Conservation (phyloP, 1,140 invertebrate species). For the Papilio helenus region DNA sequence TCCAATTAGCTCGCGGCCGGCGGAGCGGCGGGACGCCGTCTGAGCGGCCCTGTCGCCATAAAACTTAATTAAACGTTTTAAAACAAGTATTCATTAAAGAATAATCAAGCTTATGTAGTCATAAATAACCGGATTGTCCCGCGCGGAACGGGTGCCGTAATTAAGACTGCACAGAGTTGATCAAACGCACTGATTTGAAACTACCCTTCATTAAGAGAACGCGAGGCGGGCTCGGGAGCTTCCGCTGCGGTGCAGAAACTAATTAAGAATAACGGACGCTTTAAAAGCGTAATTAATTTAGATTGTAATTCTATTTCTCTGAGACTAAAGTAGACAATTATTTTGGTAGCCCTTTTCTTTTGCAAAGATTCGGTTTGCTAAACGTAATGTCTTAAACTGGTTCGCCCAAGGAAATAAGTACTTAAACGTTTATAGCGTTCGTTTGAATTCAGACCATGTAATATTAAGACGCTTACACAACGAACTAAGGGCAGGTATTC, state of each 20-base stretch:
- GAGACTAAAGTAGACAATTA: constrained; percentile 82
- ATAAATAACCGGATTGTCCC: constrained; percentile 84
- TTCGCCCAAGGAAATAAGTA: constrained; percentile 59
- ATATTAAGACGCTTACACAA: constrained; percentile 24
- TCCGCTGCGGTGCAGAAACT: constrained; percentile 83
- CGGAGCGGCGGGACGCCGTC: constrained; percentile 80
- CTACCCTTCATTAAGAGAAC: constrained; percentile 82
- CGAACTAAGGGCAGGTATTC: constrained; percentile 36
- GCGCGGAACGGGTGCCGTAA: constrained; percentile 81
- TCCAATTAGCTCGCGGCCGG: constrained; percentile 82
- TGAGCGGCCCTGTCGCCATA: constrained; percentile 82
- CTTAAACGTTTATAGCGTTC: constrained; percentile 20
- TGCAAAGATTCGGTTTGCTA: constrained; percentile 77
- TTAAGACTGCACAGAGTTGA: constrained; percentile 83
- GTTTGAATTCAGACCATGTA: constrained; percentile 22
- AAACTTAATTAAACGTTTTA: constrained; percentile 85
- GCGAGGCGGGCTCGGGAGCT: constrained; percentile 75
- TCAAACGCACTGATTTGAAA: constrained; percentile 83
- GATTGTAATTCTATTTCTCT: constrained; percentile 83
- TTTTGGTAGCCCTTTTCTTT: constrained; percentile 82
- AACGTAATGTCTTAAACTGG: constrained; percentile 80
- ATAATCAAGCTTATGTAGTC: constrained; percentile 84
- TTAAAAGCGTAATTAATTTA: constrained; percentile 84
- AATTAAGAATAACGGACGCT: constrained; percentile 83
- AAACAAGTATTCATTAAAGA: constrained; percentile 85